A percentile compares a stretch with the other conserved stretches of the same genome.
Evolutionary conservation across 2,797 vertebrate species (phyloP).

Genomic region (Chaenodraco wilsoni): DNA sequence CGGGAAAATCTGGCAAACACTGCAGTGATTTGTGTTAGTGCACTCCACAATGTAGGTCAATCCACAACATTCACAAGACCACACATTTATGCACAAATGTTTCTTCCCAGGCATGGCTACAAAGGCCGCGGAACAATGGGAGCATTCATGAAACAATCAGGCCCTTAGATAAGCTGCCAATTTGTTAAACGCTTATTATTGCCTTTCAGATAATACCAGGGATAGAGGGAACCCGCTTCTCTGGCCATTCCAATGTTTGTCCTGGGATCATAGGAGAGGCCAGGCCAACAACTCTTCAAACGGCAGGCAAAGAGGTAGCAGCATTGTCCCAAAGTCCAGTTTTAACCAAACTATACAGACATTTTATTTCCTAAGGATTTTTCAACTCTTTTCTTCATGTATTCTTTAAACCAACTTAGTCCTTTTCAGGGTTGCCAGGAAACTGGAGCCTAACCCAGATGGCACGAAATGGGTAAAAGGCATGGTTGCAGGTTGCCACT

Average conservation of each 20-base stretch:
- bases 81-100: slow-evolving; percentile 27
- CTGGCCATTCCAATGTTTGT: slow-evolving; percentile 74
- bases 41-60: slow-evolving; percentile 53
- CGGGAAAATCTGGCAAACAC: not conserved
- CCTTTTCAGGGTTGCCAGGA: not conserved
- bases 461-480: not conserved
- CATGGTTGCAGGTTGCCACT: not conserved
- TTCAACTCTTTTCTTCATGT: not conserved
- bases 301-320: slow-evolving; percentile 68
- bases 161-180: slow-evolving; percentile 65
- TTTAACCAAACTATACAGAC: not conserved
- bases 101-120: slow-evolving; percentile 40
- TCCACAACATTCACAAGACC: slow-evolving; percentile 63
- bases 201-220: slow-evolving; percentile 76
- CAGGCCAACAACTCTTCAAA: slow-evolving; percentile 48
- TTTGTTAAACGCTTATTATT: slow-evolving; percentile 67
- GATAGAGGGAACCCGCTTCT: slow-evolving; percentile 54
- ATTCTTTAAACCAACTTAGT: not conserved
- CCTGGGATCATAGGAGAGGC: slow-evolving; percentile 56
- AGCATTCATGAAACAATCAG: slow-evolving; percentile 60
- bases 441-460: not conserved
- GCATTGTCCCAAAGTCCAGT: not conserved
- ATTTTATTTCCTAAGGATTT: not conserved
- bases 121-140: slow-evolving; percentile 58
- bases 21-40: slow-evolving; percentile 2